Evolutionary conservation across 2,888 invertebrate genomes (phyloP).

Genomic region (Callimorpha dominula): DNA sequence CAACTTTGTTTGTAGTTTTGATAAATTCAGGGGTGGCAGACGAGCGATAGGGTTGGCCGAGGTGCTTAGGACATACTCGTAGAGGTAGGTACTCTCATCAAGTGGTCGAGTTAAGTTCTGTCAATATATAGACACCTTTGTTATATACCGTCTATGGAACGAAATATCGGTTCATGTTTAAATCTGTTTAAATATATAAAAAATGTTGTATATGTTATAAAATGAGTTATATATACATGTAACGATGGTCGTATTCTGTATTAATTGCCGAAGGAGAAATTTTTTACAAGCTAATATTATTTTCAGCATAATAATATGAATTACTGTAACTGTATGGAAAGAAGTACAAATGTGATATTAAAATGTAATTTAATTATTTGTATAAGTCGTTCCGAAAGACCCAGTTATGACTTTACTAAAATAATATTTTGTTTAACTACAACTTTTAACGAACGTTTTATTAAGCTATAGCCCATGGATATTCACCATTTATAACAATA

Average conservation of each 20-base stretch:
- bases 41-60: conserved; percentile 62
- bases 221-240: conserved; percentile 57
- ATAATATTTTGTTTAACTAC: conserved; percentile 83
- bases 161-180: conserved; percentile 39
- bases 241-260: conserved; percentile 58
- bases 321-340: conserved; percentile 74
- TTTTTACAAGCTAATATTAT: conserved; percentile 70
- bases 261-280: conserved; percentile 68
- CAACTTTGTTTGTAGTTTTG: conserved; percentile 39
- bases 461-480: conserved; percentile 85
- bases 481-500: conserved; percentile 86
- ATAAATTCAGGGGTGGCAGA: conserved; percentile 58
- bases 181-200: conserved; percentile 43
- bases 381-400: conserved; percentile 83
- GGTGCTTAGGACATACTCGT: conserved; percentile 34
- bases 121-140: conserved; percentile 54
- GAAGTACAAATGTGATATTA: conserved; percentile 79
- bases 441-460: conserved; percentile 85
- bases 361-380: conserved; percentile 77
- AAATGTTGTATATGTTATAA: conserved; percentile 54
- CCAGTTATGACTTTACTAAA: conserved; percentile 82
- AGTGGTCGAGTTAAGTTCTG: conserved; percentile 52
- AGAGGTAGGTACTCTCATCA: conserved; percentile 52
- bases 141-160: conserved; percentile 51
- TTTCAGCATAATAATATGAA: conserved; percentile 65